These are phyloP conservation scores for Dysmachus trigonus DNA, from an alignment of 2,888 invertebrate species.

Conservation along the genomic window DNA sequence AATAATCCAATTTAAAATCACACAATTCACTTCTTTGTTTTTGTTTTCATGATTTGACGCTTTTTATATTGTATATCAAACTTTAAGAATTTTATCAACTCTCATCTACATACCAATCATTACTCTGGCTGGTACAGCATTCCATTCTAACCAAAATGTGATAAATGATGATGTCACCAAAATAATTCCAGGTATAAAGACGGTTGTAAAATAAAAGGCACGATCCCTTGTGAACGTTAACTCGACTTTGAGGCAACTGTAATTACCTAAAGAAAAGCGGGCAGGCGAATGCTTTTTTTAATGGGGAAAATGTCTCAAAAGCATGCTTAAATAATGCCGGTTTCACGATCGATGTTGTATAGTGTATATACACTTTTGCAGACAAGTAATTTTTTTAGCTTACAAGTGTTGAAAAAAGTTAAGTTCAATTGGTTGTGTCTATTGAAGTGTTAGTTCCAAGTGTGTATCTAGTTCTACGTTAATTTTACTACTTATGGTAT, in stretches of 20 bases:
- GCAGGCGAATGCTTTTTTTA: slow-evolving; percentile 44
- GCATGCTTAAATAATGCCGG: slow-evolving; percentile 14
- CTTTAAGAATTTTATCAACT: slow-evolving; percentile 12
- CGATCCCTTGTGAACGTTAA: slow-evolving; percentile 94
- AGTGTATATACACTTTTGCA: neutral
- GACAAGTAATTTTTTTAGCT: neutral
- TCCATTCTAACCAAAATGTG: slow-evolving; percentile 98
- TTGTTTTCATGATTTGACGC: slow-evolving; percentile 2
- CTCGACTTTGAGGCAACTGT: slow-evolving; percentile 94
- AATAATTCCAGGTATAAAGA: slow-evolving; percentile 96
- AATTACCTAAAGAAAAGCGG: slow-evolving; percentile 77
- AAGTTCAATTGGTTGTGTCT: neutral
- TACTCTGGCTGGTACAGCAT: slow-evolving; percentile 94
- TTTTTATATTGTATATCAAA: slow-evolving; percentile 22
- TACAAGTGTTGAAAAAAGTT: neutral
- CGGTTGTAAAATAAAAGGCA: slow-evolving; percentile 96
- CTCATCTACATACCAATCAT: slow-evolving; percentile 84
- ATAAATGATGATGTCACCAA: slow-evolving; percentile 96
- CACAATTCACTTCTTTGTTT: slow-evolving; percentile 15
- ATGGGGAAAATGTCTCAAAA: neutral
- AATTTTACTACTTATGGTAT: too few relatives aligned
- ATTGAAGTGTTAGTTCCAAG: neutral
- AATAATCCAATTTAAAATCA: neutral
- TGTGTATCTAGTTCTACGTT: neutral
- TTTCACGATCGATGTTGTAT: slow-evolving; percentile 7